These are phyloP conservation scores for Drosophila algonquin DNA, from an alignment of 2,888 invertebrate species.

Conservation along the genomic window DNA sequence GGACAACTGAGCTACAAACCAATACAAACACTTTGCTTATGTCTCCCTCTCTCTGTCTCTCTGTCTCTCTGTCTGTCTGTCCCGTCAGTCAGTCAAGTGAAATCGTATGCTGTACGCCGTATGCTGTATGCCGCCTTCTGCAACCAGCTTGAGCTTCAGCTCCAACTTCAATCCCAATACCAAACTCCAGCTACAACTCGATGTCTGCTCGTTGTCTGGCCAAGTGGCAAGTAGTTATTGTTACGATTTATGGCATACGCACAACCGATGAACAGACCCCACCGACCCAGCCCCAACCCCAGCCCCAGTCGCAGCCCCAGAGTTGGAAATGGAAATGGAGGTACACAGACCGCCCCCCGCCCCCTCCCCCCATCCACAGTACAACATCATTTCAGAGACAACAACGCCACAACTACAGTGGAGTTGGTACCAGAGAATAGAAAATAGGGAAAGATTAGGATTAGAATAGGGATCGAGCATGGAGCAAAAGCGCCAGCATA, in stretches of 20 bases:
- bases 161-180: slow-evolving; percentile 11
- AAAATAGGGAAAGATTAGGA: neutral
- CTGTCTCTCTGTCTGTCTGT: slow-evolving; percentile 28
- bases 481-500: too few species aligned
- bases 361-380: slow-evolving; percentile 10
- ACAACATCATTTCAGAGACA: slow-evolving; percentile 1
- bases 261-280: slow-evolving; percentile 62
- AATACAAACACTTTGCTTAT: slow-evolving; percentile 56
- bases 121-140: slow-evolving; percentile 42
- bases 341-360: too few species aligned
- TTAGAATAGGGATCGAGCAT: neutral
- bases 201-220: slow-evolving; percentile 64
- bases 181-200: slow-evolving; percentile 15
- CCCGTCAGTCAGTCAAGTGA: slow-evolving; percentile 72
- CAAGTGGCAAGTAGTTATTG: slow-evolving; percentile 72
- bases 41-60: slow-evolving; percentile 9
- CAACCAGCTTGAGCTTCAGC: slow-evolving; percentile 1
- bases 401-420: slow-evolving; percentile 17
- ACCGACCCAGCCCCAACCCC: neutral
- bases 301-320: slow-evolving; percentile 10
- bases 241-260: slow-evolving; percentile 77
- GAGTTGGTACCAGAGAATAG: neutral
- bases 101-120: slow-evolving; percentile 49
- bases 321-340: slow-evolving; percentile 11
- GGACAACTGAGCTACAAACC: slow-evolving; percentile 26